phyloP scores from a whole-genome alignment of 2,888 invertebrate genomes.

The Hylaea fasciaria region DNA sequence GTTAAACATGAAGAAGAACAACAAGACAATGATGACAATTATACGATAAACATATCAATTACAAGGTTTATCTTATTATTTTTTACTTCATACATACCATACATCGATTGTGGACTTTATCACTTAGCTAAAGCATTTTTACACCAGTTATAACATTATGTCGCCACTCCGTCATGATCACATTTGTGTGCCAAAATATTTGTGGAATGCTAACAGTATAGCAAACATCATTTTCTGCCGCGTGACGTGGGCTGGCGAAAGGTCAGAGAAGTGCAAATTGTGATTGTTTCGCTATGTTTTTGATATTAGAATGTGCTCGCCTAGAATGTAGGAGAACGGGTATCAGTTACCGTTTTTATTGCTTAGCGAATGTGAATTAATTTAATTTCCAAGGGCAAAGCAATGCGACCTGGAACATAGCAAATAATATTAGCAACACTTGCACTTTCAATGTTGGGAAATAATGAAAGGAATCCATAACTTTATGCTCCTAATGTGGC shows the following conservation, averaged over 20 bases:
- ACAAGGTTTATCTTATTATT: no score
- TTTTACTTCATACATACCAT: no score
- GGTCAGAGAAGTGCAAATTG: conserved; percentile 45
- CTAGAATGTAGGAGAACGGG: conserved; percentile 11
- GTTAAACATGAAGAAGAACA: no score
- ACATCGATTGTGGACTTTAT: no score
- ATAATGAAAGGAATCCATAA: neutral
- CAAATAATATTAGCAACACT: neutral
- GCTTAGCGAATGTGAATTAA: conserved; percentile 9
- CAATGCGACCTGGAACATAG: conserved; percentile 2
- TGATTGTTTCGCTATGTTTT: conserved; percentile 31
- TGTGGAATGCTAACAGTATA: conserved; percentile 27
- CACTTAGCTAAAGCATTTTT: neutral
- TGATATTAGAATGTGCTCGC: conserved; percentile 37
- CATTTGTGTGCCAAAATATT: conserved; percentile 34
- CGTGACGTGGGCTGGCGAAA: conserved; percentile 42
- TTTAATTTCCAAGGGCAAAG: conserved; percentile 9
- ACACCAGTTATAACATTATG: neutral
- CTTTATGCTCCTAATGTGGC: no score
- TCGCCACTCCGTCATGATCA: conserved; percentile 5
- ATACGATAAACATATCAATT: no score
- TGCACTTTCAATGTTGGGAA: neutral
- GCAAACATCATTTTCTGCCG: conserved; percentile 19
- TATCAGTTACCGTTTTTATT: conserved; percentile 17
- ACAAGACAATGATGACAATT: no score